Evolutionary conservation across 2,113 vertebrate genomes (phyloP), one percentile per base, ranked within the genome.

Genomic region (Arenaria interpres): DNA sequence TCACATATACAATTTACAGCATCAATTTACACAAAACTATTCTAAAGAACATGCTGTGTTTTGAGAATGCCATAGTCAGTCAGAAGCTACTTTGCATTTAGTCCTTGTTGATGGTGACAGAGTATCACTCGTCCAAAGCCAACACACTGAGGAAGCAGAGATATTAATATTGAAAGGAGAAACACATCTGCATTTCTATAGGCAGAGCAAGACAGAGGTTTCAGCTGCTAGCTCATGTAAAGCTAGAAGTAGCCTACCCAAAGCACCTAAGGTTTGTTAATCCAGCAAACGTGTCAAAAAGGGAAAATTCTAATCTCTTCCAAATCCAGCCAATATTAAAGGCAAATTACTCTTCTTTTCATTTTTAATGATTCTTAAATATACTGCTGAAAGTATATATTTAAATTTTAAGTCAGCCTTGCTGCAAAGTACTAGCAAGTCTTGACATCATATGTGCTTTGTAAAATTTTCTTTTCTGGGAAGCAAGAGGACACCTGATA

Each of bases 61-160:
- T 68, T 32, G 37, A 84, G 56, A 94, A 87, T 32, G 35, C 19
- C 24, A 25, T 0, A 68, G 37, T 35, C 14, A 83, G 20, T 9
- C 39, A 80, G 67, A 79, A 78, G 46, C 27, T 30, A 75, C 12
- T 59, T 19, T n/a, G 46, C 9, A 54, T 22, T 82, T 18, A 24
- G n/a, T 46, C 51, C 24, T 78, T 46, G 7, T 25, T 0, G 0
- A 57, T 19, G 23, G 73, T 43, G 43, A 83, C 23, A 75, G 37
- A 72, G 39, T 45, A 45, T 37, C 14, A 21, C 35, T 57, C 35
- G 35, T 53, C 7, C 84, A 89, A 62, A 77, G 25, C 17, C 57
- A 91, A 39, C 21, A 69, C 20, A n/a, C 7, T 37, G 21, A 79
- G 18, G 21, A 67, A 83, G 33, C 0, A 46, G 30, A 54, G 24